Evolutionary conservation across 2,113 vertebrate genomes (phyloP).

Genomic region (Chiloscyllium plagiosum): DNA sequence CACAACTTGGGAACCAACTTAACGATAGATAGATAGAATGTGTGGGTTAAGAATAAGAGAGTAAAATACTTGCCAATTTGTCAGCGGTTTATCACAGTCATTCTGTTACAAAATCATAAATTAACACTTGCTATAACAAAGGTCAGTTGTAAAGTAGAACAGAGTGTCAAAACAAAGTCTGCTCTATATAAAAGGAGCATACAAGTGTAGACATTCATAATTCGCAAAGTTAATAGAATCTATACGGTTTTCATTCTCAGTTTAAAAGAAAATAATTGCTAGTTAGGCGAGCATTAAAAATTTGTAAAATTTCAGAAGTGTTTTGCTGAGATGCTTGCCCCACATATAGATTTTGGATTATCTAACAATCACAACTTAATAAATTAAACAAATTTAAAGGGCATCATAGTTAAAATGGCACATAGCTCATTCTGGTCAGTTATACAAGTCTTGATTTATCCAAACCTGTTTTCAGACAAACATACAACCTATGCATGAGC

Average conservation of each 20-base stretch:
- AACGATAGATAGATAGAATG: not conserved
- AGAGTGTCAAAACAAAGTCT: not conserved
- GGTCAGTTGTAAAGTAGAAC: not conserved
- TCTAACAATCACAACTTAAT: not conserved
- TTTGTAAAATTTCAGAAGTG: not conserved
- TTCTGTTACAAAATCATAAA: not conserved
- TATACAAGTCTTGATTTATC: not conserved
- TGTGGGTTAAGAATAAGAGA: not conserved
- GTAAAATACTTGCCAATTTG: not conserved
- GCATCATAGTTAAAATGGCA: not conserved
- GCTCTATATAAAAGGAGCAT: not conserved
- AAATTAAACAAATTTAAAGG: not conserved
- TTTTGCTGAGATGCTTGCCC: not conserved
- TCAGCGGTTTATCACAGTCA: not conserved
- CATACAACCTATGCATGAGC: not conserved
- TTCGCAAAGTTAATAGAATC: not conserved
- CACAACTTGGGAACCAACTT: not conserved
- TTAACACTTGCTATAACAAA: not conserved
- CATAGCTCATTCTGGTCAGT: not conserved
- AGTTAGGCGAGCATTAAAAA: not conserved
- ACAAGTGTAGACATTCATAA: not conserved
- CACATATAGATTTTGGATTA: not conserved
- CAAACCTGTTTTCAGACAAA: not conserved
- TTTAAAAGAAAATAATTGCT: not conserved
- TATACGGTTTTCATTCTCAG: not conserved